Evolutionary conservation across 1,140 invertebrate species (phyloP).

Genomic region (Myzus persicae): DNA sequence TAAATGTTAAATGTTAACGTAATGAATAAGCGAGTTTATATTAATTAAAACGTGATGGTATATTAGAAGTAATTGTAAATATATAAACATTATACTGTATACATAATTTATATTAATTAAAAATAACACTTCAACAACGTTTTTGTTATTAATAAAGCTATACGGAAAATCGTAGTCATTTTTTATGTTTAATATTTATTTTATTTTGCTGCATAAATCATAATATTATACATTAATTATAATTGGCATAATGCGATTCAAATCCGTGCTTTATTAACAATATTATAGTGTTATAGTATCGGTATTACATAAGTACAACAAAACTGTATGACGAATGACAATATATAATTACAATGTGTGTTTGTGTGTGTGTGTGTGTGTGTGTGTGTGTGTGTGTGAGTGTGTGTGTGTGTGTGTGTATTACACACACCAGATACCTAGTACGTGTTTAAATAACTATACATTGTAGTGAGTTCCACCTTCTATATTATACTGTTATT

Average conservation of each 20-base stretch:
- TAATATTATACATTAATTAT: background rate
- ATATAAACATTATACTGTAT: background rate
- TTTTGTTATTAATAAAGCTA: background rate
- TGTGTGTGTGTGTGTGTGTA: too few species aligned
- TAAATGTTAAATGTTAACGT: background rate
- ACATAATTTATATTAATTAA: conserved; percentile 1
- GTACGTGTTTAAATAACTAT: background rate
- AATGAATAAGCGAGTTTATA: conserved; percentile 2
- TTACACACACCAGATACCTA: too few species aligned
- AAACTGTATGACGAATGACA: too few species aligned
- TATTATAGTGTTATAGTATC: too few species aligned
- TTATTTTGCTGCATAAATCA: background rate
- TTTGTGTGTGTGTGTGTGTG: too few species aligned
- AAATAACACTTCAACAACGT: background rate
- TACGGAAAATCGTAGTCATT: background rate
- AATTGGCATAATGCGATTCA: background rate
- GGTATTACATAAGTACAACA: too few species aligned
- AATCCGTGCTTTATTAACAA: too few species aligned
- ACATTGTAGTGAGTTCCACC: background rate
- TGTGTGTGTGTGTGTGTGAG: too few species aligned
- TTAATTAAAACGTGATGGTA: background rate
- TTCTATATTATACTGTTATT: background rate
- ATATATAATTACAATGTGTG: too few species aligned
- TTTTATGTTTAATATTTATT: background rate
- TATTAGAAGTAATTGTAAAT: background rate